Evolutionary conservation across 1,140 invertebrate species (phyloP), one percentile per base, ranked within the genome.

Genomic region (Zaprionus capensis): DNA sequence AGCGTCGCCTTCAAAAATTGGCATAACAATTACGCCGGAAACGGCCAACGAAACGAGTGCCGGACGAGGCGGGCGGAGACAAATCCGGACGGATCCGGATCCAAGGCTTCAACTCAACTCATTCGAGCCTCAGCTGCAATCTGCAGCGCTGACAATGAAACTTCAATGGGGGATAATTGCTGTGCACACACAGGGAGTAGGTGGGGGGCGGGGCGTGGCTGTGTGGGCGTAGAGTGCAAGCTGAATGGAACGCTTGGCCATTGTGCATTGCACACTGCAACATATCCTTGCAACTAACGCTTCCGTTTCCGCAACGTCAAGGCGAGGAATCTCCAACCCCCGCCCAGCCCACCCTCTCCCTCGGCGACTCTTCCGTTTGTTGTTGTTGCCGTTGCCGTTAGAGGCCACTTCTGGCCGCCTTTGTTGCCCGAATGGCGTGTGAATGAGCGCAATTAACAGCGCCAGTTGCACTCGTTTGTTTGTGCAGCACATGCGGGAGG

Each of bases 251-350:
- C 53, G 17, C n/a, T 44, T 38, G 11, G 49, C 82, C 44, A 84
- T 81, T 81, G 82, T 76, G 71, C 79, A 17, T 2, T 9, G n/a
- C 41, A 38, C 70, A 71, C 59, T 85, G 79, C 79, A 85, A 85
- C 82, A 86, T 85, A 86, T 86, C 78, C 78, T 84, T 88, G 85
- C 84, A 88, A 86, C 84, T 88, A 88, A 81, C 84, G 84, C 85
- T 88, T 88, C 84, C 84, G 84, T 84, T 88, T 88, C 84, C 84
- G 84, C 74, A 72, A 36, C 81, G 78, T 76, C 83, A 86, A 86
- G 83, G 80, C 79, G 84, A 71, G 41, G 66, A 15, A 61, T 77
- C 72, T 71, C 67, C 59, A 36, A 17, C 2, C n/a, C 41, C n/a
- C n/a, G n/a, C 41, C 28, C 24, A 5, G 6, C 46, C 20, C 12